A percentile compares a stretch with the other conserved stretches of the same genome.
Evolutionary conservation across 1,140 invertebrate genomes (phyloP).

Genomic region (Leptoteleia sp.): DNA sequence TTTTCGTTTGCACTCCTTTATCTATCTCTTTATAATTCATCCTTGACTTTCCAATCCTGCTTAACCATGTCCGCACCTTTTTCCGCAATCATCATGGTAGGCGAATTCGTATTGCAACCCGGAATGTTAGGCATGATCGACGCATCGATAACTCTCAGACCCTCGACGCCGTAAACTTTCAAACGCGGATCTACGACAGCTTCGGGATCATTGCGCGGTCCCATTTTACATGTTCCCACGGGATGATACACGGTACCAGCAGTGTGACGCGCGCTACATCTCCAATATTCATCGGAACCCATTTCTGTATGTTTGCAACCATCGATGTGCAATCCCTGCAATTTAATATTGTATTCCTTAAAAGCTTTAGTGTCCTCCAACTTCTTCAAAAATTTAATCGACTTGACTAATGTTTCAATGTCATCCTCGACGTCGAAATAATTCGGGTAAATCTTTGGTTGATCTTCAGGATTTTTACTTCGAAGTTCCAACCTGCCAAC

Average conservation of each 20-base stretch:
- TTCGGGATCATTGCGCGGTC: slow-evolving; percentile 73
- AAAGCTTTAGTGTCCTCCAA: slow-evolving; percentile 60
- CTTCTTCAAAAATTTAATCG: slow-evolving; percentile 51
- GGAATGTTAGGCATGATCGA: too few species aligned
- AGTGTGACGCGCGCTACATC: slow-evolving; percentile 62
- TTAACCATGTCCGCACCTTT: too few species aligned
- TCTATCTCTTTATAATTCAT: too few species aligned
- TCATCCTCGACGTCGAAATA: slow-evolving; percentile 83
- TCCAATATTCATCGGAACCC: slow-evolving; percentile 68
- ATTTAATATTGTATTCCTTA: slow-evolving; percentile 30
- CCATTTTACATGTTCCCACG: slow-evolving; percentile 81
- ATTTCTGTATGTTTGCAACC: slow-evolving; percentile 24
- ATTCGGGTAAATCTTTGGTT: slow-evolving; percentile 87
- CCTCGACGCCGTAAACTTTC: slow-evolving; percentile 76
- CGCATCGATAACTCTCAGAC: slow-evolving; percentile 78
- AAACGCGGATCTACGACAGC: slow-evolving; percentile 81
- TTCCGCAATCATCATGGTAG: too few species aligned
- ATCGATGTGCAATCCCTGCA: slow-evolving; percentile 1
- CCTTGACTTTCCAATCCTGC: too few species aligned
- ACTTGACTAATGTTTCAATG: slow-evolving; percentile 72
- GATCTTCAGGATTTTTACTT: slow-evolving; percentile 83
- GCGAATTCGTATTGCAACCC: too few species aligned
- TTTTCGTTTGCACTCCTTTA: too few species aligned
- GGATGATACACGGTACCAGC: slow-evolving; percentile 71
- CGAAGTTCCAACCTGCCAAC: slow-evolving; percentile 81